Evolutionary conservation across 2,888 invertebrate species (phyloP).

Genomic region (Lysandra bellargus): DNA sequence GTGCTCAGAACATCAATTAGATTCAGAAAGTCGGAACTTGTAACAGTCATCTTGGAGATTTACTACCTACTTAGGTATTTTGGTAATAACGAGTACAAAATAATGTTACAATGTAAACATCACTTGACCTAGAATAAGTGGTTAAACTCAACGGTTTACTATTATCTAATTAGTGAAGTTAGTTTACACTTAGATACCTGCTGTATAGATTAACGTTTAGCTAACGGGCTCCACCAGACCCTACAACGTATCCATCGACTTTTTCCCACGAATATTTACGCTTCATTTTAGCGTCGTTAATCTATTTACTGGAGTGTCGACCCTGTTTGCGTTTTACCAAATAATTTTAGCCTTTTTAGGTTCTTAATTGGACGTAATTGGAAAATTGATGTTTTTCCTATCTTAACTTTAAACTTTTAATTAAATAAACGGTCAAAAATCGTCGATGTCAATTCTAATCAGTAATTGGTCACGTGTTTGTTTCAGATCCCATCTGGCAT

Average conservation of each 20-base stretch:
- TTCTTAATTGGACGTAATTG: constrained; percentile 57
- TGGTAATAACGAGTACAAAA: background rate
- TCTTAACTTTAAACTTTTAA: constrained; percentile 45
- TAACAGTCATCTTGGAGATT: background rate
- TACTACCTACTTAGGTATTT: background rate
- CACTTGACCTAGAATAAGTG: background rate
- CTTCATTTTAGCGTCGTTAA: constrained; percentile 56
- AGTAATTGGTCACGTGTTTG: constrained; percentile 46
- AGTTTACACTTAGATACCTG: constrained; percentile 19
- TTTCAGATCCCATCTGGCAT: constrained; percentile 76
- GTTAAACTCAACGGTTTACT: constrained; percentile 7
- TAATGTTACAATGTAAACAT: background rate
- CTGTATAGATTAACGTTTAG: constrained; percentile 46
- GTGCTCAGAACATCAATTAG: constrained; percentile 14
- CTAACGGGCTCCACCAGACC: constrained; percentile 36
- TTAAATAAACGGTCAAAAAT: constrained; percentile 54
- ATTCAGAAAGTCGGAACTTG: constrained; percentile 1
- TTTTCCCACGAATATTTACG: constrained; percentile 62
- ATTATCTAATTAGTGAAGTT: constrained; percentile 9
- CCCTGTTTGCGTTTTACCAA: constrained; percentile 23
- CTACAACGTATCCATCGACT: constrained; percentile 47
- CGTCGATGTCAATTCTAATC: constrained; percentile 47
- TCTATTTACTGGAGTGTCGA: constrained; percentile 36
- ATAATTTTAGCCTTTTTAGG: constrained; percentile 25
- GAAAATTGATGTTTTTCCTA: constrained; percentile 52